Conservation (phyloP, 2,113 vertebrate species). For the Sterrhoptilus dennistouni region DNA sequence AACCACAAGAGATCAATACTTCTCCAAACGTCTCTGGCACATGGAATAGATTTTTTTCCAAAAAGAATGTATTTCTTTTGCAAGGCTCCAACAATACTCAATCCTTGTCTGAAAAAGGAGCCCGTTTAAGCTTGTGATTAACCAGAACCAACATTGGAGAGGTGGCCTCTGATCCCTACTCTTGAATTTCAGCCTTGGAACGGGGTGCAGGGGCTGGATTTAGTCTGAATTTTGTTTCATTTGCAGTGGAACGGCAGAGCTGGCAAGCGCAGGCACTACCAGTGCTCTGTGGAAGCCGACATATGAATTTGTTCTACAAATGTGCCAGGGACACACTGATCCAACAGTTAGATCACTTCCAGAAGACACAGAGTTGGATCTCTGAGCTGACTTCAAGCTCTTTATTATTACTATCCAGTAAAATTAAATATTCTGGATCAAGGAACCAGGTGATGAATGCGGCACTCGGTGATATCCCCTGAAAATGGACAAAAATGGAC, state of each 20-base stretch:
- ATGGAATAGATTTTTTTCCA: neutral
- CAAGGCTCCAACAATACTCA: neutral
- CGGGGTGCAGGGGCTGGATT: constrained; percentile 5
- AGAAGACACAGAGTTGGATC: constrained; percentile 41
- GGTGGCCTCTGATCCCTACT: neutral
- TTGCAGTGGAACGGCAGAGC: constrained; percentile 38
- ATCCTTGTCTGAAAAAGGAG: neutral
- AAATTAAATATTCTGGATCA: neutral
- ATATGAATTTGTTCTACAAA: constrained; percentile 64
- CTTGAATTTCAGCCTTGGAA: constrained; percentile 9
- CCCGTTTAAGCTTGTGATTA: neutral
- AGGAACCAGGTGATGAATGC: neutral
- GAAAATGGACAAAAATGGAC: rapidly evolving
- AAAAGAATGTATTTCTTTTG: neutral
- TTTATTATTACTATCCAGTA: neutral
- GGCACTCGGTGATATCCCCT: neutral
- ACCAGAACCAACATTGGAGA: neutral
- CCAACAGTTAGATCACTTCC: constrained; percentile 62
- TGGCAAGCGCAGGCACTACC: constrained; percentile 56
- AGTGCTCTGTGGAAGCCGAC: constrained; percentile 49
- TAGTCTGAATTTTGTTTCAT: constrained; percentile 30
- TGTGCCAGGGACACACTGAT: constrained; percentile 67
- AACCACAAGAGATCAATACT: constrained; percentile 1
- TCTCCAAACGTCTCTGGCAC: neutral
- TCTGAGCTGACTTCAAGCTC: constrained; percentile 23